A percentile compares a stretch with the other conserved stretches of the same genome.
phyloP scores from a whole-genome alignment of 1,140 invertebrate species.

The Cherax quadricarinatus region DNA sequence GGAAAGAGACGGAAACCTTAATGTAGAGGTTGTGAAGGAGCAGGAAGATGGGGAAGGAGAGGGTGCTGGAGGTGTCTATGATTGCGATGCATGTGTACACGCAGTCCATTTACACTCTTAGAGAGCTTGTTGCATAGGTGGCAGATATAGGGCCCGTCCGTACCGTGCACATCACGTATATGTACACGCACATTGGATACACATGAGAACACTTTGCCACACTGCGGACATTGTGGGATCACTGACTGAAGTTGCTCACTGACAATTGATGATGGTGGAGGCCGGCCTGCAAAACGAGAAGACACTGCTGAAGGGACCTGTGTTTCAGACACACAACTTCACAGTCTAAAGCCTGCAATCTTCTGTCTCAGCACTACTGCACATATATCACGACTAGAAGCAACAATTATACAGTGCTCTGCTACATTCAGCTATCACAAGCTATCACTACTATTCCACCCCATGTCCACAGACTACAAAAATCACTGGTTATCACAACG shows the following conservation, averaged over 20 bases:
- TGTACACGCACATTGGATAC: slow-evolving; percentile 70
- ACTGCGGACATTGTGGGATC: slow-evolving; percentile 67
- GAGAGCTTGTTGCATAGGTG: slow-evolving; percentile 72
- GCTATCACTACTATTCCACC: slow-evolving; percentile 69
- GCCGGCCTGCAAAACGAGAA: slow-evolving; percentile 70
- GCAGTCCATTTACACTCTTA: slow-evolving; percentile 73
- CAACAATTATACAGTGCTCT: slow-evolving; percentile 71
- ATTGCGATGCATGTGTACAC: slow-evolving; percentile 72
- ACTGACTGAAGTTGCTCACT: slow-evolving; percentile 63
- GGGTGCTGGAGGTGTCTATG: slow-evolving; percentile 66
- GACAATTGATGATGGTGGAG: slow-evolving; percentile 60
- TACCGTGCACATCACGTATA: slow-evolving; percentile 73
- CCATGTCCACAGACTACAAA: slow-evolving; percentile 49
- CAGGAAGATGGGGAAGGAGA: slow-evolving; percentile 54
- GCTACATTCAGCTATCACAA: slow-evolving; percentile 73
- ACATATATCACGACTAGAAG: slow-evolving; percentile 72
- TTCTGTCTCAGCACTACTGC: slow-evolving; percentile 69
- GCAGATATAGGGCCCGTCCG: slow-evolving; percentile 72
- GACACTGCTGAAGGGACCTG: slow-evolving; percentile 69
- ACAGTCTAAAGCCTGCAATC: slow-evolving; percentile 66
- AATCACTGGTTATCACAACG: slow-evolving; percentile 70
- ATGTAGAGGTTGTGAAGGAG: slow-evolving; percentile 60
- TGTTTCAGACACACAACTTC: slow-evolving; percentile 70
- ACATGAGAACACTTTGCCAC: slow-evolving; percentile 72
- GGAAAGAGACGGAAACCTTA: slow-evolving; percentile 73